Conservation (phyloP, 2,888 invertebrate species). For the Anoplius nigerrimus region DNA sequence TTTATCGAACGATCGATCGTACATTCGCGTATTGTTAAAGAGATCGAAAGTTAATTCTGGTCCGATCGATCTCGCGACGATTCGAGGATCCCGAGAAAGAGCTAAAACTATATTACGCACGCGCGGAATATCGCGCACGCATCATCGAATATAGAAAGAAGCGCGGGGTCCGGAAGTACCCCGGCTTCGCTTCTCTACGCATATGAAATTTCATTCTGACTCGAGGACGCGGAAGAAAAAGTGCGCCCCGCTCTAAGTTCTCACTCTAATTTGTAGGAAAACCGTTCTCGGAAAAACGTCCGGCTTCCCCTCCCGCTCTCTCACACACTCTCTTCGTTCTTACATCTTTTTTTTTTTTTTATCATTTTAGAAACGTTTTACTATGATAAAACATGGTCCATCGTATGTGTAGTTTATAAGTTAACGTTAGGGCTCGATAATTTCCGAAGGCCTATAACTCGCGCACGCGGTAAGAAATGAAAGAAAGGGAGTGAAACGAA, state of each 20-base stretch:
- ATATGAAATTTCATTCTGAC: constrained; percentile 30
- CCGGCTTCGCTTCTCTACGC: too few relatives aligned
- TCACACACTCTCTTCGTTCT: constrained; percentile 10
- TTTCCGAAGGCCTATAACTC: constrained; percentile 35
- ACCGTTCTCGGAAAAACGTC: constrained; percentile 45
- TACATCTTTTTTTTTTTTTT: constrained; percentile 15
- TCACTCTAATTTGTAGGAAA: constrained; percentile 56
- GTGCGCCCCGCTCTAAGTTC: constrained; percentile 25
- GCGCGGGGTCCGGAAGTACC: constrained; percentile 25
- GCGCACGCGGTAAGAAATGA: constrained; percentile 8
- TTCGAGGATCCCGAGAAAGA: constrained; percentile 29
- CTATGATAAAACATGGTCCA: constrained; percentile 71
- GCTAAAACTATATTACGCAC: constrained; percentile 34
- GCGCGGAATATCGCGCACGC: background rate
- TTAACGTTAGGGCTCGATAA: constrained; percentile 47
- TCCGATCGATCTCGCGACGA: constrained; percentile 30
- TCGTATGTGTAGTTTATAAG: constrained; percentile 57
- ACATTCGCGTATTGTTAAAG: background rate
- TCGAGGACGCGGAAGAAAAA: constrained; percentile 29
- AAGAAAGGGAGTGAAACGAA: too few relatives aligned
- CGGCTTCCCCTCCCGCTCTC: constrained; percentile 16
- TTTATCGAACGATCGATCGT: constrained; percentile 10
- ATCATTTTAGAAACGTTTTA: constrained; percentile 60
- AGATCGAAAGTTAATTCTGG: too few relatives aligned
- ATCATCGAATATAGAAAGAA: constrained; percentile 33